Conservation (phyloP, 2,113 vertebrate species). For the Megaleporinus macrocephalus region DNA sequence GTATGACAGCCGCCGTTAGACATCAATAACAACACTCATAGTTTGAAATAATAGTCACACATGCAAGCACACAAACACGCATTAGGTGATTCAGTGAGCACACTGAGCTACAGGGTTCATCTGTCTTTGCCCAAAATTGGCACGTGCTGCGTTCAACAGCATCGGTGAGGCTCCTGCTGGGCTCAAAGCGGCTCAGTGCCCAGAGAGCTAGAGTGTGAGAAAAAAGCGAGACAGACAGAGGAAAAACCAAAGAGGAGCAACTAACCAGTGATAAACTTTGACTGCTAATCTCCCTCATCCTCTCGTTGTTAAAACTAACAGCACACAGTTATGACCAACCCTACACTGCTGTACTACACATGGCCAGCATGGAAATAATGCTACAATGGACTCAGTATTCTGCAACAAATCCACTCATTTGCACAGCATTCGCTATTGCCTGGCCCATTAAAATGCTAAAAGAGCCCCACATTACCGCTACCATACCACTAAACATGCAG, state of each 20-base stretch:
- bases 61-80: slow-evolving; percentile 23
- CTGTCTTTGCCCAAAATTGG: slow-evolving; percentile 44
- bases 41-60: not conserved
- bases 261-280: slow-evolving; percentile 29
- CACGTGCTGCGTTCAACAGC: slow-evolving; percentile 41
- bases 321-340: not conserved
- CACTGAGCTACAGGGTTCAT: slow-evolving; percentile 32
- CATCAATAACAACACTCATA: slow-evolving; percentile 16
- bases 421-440: not conserved
- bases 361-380: too few species aligned
- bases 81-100: slow-evolving; percentile 12
- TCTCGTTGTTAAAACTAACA: slow-evolving; percentile 13
- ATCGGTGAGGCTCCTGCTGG: slow-evolving; percentile 44
- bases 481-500: slow-evolving; percentile 22
- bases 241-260: slow-evolving; percentile 1
- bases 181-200: slow-evolving; percentile 31
- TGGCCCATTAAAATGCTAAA: not conserved
- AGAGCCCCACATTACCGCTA: not conserved
- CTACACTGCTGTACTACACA: not conserved
- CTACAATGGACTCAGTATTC: not conserved
- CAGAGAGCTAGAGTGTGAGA: not conserved
- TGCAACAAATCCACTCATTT: not conserved
- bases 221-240: not conserved
- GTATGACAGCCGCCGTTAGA: slow-evolving; percentile 11
- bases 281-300: slow-evolving; percentile 26